These are phyloP conservation scores for Heterotis niloticus DNA, from an alignment of 2,113 vertebrate genomes.

Conservation along the genomic window DNA sequence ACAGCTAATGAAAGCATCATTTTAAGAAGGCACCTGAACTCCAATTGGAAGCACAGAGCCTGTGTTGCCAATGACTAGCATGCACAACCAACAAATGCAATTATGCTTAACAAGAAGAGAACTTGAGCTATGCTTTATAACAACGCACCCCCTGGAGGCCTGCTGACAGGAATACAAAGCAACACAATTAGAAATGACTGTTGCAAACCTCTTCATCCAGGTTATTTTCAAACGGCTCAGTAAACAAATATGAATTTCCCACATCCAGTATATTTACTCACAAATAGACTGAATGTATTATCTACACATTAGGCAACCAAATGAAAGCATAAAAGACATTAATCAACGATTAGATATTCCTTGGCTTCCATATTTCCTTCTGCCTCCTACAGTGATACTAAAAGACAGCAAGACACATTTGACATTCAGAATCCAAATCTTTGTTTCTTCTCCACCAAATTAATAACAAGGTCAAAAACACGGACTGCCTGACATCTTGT, in stretches of 20 bases:
- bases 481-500: background rate
- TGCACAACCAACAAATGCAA: slow-evolving; percentile 61
- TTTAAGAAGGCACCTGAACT: slow-evolving; percentile 76
- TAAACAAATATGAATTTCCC: slow-evolving; percentile 61
- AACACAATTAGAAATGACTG: slow-evolving; percentile 63
- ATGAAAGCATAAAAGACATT: slow-evolving; percentile 28
- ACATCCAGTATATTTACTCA: slow-evolving; percentile 22
- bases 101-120: slow-evolving; percentile 64
- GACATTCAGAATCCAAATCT: background rate
- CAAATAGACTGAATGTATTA: background rate
- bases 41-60: slow-evolving; percentile 57
- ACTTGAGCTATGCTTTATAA: slow-evolving; percentile 55
- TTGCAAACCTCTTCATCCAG: slow-evolving; percentile 29
- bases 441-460: slow-evolving; percentile 5
- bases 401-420: background rate
- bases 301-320: slow-evolving; percentile 55
- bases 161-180: slow-evolving; percentile 60
- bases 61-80: slow-evolving; percentile 58
- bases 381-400: background rate
- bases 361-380: background rate
- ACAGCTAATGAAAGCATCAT: slow-evolving; percentile 75
- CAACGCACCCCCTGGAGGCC: slow-evolving; percentile 59
- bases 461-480: slow-evolving; percentile 18
- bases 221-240: slow-evolving; percentile 28
- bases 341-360: background rate